phyloP scores from a whole-genome alignment of 92 coral and sea anemone species.

The Porites evermanni region DNA sequence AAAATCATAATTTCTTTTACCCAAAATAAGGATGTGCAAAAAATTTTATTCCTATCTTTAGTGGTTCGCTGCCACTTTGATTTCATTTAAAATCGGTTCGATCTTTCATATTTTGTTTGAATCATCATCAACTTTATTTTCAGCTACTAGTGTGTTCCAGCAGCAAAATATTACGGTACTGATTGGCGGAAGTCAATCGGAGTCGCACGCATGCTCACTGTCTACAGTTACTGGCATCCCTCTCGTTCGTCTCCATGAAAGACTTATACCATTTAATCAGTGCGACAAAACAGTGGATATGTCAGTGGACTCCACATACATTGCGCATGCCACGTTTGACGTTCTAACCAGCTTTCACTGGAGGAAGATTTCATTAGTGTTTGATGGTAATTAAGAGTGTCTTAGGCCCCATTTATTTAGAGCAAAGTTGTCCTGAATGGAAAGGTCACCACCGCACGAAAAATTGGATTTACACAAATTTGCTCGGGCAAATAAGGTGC shows the following conservation, averaged over 20 bases:
- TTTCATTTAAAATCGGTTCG: not conserved
- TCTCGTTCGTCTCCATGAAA: slow-evolving; percentile 37
- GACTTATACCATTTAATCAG: not conserved
- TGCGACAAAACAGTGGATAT: slow-evolving; percentile 54
- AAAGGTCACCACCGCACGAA: no score
- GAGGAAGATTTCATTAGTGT: slow-evolving; percentile 56
- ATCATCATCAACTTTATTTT: not conserved
- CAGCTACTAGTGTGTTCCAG: slow-evolving; percentile 12
- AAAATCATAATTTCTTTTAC: no score
- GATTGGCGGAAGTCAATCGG: slow-evolving; percentile 18
- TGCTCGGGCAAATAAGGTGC: no score
- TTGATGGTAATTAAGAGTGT: slow-evolving; percentile 44
- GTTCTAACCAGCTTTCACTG: slow-evolving; percentile 51
- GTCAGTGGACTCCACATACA: slow-evolving; percentile 59
- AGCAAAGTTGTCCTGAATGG: no score
- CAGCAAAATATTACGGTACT: slow-evolving; percentile 34
- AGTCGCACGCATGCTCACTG: slow-evolving; percentile 42
- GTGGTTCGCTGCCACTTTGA: not conserved
- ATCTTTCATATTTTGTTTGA: not conserved
- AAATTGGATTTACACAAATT: no score
- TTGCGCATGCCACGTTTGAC: slow-evolving; percentile 60
- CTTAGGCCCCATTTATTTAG: no score
- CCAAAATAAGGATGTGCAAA: no score
- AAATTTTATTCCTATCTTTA: not conserved
- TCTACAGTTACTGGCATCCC: slow-evolving; percentile 56